Conservation (phyloP, 1,140 invertebrate species). For the Ooceraea biroi region DNA sequence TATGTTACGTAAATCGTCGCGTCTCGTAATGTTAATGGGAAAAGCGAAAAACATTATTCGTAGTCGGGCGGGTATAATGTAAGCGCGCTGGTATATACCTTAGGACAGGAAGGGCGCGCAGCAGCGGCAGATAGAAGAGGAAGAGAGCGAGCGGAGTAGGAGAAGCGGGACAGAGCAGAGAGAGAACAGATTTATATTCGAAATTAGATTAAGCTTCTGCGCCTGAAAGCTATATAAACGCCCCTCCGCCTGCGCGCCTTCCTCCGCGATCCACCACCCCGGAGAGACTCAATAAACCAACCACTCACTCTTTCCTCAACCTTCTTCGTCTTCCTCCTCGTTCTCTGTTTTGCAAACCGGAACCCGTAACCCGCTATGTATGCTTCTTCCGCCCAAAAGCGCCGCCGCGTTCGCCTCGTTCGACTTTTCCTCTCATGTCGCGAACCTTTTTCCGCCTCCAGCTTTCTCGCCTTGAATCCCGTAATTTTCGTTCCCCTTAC, state of each 20-base stretch:
- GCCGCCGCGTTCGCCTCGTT: not conserved
- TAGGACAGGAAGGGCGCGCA: slow-evolving; percentile 65
- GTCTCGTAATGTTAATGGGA: slow-evolving; percentile 73
- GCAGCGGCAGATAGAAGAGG: slow-evolving; percentile 35
- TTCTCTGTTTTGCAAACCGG: slow-evolving; percentile 56
- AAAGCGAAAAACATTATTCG: slow-evolving; percentile 81
- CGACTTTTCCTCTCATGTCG: not conserved
- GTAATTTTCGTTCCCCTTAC: slow-evolving; percentile 3
- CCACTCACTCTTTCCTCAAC: slow-evolving; percentile 82
- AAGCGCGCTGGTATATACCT: slow-evolving; percentile 74
- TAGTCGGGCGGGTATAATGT: slow-evolving; percentile 78
- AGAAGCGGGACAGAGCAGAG: slow-evolving; percentile 69
- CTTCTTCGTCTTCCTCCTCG: slow-evolving; percentile 70
- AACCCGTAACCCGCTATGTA: slow-evolving; percentile 21
- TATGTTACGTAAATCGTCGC: slow-evolving; percentile 59
- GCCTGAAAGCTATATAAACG: slow-evolving; percentile 86
- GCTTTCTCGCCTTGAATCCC: slow-evolving; percentile 42
- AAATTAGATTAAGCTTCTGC: slow-evolving; percentile 86
- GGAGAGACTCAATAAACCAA: slow-evolving; percentile 85
- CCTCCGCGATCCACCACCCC: slow-evolving; percentile 78
- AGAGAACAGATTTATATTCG: slow-evolving; percentile 86
- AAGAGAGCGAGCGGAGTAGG: slow-evolving; percentile 67
- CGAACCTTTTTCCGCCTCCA: slow-evolving; percentile 72
- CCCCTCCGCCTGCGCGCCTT: slow-evolving; percentile 78
- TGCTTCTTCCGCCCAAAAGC: slow-evolving; percentile 12